Base-by-base conservation (phyloP, 2,888 invertebrate species). In the Druceiella hillmani region DNA sequence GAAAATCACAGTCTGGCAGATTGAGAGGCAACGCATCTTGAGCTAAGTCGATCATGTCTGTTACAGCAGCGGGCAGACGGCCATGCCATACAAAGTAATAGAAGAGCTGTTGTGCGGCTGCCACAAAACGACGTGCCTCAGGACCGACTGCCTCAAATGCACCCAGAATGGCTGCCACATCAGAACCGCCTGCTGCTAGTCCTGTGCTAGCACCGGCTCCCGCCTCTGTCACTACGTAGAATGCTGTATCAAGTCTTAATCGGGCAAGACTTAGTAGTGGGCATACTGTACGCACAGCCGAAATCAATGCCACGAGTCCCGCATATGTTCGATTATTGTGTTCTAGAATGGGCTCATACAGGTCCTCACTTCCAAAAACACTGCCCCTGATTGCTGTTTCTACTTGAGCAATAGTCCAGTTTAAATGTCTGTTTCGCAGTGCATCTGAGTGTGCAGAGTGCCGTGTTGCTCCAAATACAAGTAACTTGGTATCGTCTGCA, bases 61-160 rank as follows among this genome's bases (percentile, higher is more conserved):
- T 62, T 38, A 77, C 77, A 4, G 76, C 74, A n/a, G 79, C 76
- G 7, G 76, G 66, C 38, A 86, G 66, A 46, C 74, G 76, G n/a
- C 86, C 88, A 48, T 83, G 79, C 74, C 83, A 79, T 2, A 88
- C 86, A 52, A 78, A 91, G 52, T 84, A 79, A 60, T 87, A 88
- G 61, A 91, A 91, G 17, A 88, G 62, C 46, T 83, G 80, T 55
- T 88, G 87, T 74, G 90, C 84, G 7, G 87, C 82, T 1, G 82
- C 76, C 49, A 85, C 78, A 55, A 80, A 89, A 11, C 83, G 73
- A 26, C 82, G 75, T 55, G 87, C 86, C 51, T 83, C 82, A 0
- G 81, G 78, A 24, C 79, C 79, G 50, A 78, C 78, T 1, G 83
- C 80, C 41, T 81, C 79, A 50, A 83, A 87, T 9, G 79, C 75